Base-by-base conservation (phyloP, 2,113 vertebrate genomes). In the Petrocephalus microphthalmus region DNA sequence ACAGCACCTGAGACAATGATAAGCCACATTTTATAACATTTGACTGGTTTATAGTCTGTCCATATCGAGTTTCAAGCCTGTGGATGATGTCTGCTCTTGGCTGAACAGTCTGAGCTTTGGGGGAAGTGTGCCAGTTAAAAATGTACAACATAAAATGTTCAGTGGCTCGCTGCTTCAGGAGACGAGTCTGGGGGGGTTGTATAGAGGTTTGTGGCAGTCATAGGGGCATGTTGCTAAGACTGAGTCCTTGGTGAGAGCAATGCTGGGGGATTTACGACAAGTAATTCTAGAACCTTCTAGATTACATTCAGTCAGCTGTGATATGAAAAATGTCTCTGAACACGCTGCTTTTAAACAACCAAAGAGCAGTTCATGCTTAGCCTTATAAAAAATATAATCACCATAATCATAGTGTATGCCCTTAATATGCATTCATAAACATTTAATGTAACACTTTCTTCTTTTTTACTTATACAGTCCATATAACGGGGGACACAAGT, bases 181-280 rank as follows among this genome's bases (percentile, higher is more conserved):
- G 49, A 45, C 49, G 20, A 52, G 54, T 54, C 71, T 45, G 22
- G 47, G 49, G 42, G 45, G 85, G 7, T 25, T 52, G 47, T n/a
- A 51, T 22, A 29, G 82, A 84, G 25, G 37, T 53, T 67, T 87
- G 56, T 56, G 42, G 29, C 78, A 71, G 86, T 19, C 57, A 89
- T 87, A 86, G 45, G 45, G 86, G 71, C 29, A 51, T 52, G 60
- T 87, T 56, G 83, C 56, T 49, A 7, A 57, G n/a, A 64, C 45
- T 4, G 7, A 82, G 86, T 56, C 78, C 83, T 89, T 87, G 78
- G 83, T 88, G 42, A 13, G 83, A 37, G 67, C 57, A 13, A 19
- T 37, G 19, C 56, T 85, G 87, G 49, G 67, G 10, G 20, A 29
- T 56, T 49, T 52, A 47, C 29, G 49, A 74, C 67, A 84, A 49